Evolutionary conservation across 2,888 invertebrate species (phyloP).

Genomic region (Agonopterix alstromeriana): DNA sequence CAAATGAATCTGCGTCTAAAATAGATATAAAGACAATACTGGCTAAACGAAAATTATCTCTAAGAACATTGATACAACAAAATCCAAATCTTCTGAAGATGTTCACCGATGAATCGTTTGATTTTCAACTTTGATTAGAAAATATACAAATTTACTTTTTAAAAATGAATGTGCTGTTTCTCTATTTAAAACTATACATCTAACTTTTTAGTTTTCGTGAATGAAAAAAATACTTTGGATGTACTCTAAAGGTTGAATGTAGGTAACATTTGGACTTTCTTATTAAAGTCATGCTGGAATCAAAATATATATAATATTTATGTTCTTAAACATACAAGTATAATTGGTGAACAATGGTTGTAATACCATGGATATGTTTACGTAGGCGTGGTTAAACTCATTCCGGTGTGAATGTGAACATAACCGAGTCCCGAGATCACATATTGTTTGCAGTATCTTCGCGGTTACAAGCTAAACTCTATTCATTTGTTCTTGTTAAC

Average conservation of each 20-base stretch:
- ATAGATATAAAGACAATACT: slow-evolving; percentile 20
- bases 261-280: too few species aligned
- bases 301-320: too few species aligned
- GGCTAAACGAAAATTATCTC: slow-evolving; percentile 36
- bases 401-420: slow-evolving; percentile 36
- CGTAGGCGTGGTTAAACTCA: slow-evolving; percentile 21
- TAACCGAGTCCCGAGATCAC: slow-evolving; percentile 35
- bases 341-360: not conserved
- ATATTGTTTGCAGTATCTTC: slow-evolving; percentile 44
- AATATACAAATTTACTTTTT: too few species aligned
- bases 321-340: too few species aligned
- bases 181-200: too few species aligned
- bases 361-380: not conserved
- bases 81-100: slow-evolving; percentile 52
- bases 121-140: slow-evolving; percentile 28
- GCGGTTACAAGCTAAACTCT: slow-evolving; percentile 49
- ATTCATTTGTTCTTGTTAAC: slow-evolving; percentile 53
- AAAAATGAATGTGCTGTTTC: too few species aligned
- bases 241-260: too few species aligned
- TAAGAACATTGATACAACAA: slow-evolving; percentile 34
- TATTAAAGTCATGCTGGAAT: too few species aligned
- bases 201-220: too few species aligned
- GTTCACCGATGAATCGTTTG: slow-evolving; percentile 56
- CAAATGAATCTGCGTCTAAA: slow-evolving; percentile 1
- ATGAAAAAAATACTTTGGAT: too few species aligned